Evolutionary conservation across 2,113 vertebrate species (phyloP).

Genomic region (Crotophaga sulcirostris): DNA sequence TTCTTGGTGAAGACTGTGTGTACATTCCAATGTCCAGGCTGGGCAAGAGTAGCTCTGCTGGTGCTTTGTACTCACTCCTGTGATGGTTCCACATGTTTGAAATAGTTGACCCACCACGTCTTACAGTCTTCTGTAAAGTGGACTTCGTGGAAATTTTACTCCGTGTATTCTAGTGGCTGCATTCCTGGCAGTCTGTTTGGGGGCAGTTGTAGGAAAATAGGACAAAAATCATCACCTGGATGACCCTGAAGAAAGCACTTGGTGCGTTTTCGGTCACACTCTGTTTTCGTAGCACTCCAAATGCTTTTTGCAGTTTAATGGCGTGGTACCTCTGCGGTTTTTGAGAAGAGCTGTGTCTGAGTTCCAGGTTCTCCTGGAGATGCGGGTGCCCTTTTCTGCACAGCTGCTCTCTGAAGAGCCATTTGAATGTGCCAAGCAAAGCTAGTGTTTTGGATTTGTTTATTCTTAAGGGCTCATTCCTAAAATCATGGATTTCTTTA

Average conservation of each 20-base stretch:
- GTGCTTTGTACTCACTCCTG: background rate
- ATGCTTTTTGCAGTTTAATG: background rate
- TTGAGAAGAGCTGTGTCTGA: background rate
- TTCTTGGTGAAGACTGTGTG: background rate
- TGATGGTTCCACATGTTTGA: background rate
- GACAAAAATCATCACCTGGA: background rate
- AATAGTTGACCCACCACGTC: background rate
- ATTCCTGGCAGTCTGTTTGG: background rate
- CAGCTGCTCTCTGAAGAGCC: background rate
- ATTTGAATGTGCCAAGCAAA: background rate
- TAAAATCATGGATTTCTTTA: background rate
- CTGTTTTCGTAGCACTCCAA: background rate
- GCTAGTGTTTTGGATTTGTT: constrained; percentile 14
- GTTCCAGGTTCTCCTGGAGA: background rate
- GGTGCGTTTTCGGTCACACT: background rate
- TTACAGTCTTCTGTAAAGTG: background rate
- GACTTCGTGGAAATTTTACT: background rate
- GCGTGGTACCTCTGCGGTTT: background rate
- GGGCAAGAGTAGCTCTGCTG: background rate
- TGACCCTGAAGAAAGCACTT: background rate
- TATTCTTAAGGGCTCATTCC: background rate
- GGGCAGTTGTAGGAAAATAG: background rate
- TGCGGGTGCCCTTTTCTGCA: background rate
- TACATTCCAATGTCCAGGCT: background rate
- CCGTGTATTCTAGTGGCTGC: rapidly evolving